Evolutionary conservation across 2,113 vertebrate genomes (phyloP), one percentile per base, ranked within the genome.

Genomic region (Scalopus aquaticus): DNA sequence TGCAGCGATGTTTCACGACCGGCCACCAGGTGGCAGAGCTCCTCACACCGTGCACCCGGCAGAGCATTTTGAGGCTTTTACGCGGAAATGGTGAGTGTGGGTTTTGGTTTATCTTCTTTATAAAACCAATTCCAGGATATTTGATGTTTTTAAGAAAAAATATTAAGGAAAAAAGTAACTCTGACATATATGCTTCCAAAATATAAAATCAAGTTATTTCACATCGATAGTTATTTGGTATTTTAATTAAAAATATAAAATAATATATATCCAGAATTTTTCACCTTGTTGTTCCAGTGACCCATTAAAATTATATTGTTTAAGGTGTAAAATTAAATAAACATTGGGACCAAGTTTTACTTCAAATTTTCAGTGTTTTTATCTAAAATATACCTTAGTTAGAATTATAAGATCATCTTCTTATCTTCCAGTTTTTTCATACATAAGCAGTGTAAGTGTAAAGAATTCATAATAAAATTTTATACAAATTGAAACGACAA

Each of bases 21-120:
- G 9, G n/a, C 97, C 98, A 97, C 97, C 89, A 97, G 98, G 82
- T 98, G 98, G 97, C 94, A 85, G 93, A 76, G 42, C 24, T 58
- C 83, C 49, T 96, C 95, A 90, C 74, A 26, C 22, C 65, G 95
- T 92, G 10, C 37, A 13, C 8, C 46, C 0, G 26, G 44, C 62
- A 1, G 9, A 30, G 37, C 17, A 0, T 4, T 42, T 8, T 22
- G 56, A 9, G 32, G 28, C 2, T 30, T 28, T 17, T 2, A 81
- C 42, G 54, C 12, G 2, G 13, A 79, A 28, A 28, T 6, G 39
- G 19, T 11, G 49, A 67, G 19, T 37, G 37, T 16, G 32, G 32
- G 62, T 9, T 95, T 91, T 69, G 42, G 28, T 82, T 69, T 67
- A 67, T 89, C 88, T 70, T 81, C 69, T 91, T 72, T 42, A 42